phyloP scores from a whole-genome alignment of 2,113 vertebrate species.

The Tinamus guttatus region DNA sequence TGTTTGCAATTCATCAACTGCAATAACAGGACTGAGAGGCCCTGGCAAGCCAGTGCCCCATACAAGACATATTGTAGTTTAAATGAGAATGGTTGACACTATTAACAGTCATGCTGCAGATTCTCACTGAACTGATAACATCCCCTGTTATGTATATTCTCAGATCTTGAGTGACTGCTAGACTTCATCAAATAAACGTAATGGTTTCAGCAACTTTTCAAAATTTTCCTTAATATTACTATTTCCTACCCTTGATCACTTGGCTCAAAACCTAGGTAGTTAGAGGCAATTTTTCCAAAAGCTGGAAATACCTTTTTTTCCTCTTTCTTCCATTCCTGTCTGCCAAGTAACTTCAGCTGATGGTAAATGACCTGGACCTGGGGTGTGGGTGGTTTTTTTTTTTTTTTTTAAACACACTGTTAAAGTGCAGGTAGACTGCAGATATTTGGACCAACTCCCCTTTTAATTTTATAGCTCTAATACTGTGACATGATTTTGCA shows the following conservation, averaged over 20 bases:
- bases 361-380: background rate
- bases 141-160: background rate
- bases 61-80: background rate
- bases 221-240: background rate
- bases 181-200: background rate
- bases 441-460: background rate
- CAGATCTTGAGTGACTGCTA: background rate
- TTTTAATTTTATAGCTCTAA: background rate
- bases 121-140: background rate
- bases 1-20: slow-evolving; percentile 10
- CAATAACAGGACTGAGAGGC: background rate
- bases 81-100: background rate
- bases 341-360: background rate
- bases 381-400: fast-evolving
- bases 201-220: background rate
- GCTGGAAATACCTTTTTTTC: background rate
- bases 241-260: background rate
- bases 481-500: background rate
- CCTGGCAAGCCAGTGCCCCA: background rate
- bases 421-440: background rate
- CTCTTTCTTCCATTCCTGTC: background rate
- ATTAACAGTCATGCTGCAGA: background rate
- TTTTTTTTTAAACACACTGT: background rate
- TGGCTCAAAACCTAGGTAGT: background rate
- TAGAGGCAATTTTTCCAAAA: background rate